These are phyloP conservation scores for Oxyruncus cristatus DNA, from an alignment of 2,113 vertebrate genomes.

Conservation along the genomic window DNA sequence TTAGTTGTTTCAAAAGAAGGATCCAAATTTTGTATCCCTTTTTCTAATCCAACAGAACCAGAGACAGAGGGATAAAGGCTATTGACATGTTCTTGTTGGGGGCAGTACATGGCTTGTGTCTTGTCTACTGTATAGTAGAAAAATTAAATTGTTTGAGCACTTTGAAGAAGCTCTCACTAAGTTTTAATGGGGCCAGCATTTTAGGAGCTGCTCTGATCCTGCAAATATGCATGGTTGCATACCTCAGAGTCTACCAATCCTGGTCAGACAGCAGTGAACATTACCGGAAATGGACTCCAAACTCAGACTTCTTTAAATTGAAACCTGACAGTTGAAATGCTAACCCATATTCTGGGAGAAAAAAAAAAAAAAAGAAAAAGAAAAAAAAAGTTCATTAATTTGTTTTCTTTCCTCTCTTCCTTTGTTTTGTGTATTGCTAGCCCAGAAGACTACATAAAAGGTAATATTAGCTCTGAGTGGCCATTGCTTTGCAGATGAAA, in stretches of 20 bases:
- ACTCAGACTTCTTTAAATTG: neutral
- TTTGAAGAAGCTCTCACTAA: neutral
- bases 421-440: neutral
- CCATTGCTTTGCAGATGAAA: neutral
- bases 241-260: neutral
- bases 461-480: neutral
- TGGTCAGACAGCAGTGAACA: rapidly evolving
- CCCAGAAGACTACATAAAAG: neutral
- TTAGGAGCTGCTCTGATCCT: neutral
- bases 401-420: neutral
- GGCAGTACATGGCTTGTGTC: neutral
- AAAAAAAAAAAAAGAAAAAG: neutral
- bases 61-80: neutral
- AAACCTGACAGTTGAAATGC: neutral
- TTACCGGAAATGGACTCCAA: rapidly evolving
- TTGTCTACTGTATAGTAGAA: neutral
- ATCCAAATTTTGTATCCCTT: neutral
- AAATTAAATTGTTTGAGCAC: neutral
- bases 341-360: neutral
- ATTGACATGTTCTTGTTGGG: neutral
- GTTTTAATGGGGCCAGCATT: rapidly evolving
- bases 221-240: neutral
- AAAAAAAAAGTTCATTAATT: neutral
- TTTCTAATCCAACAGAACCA: neutral
- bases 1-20: neutral